phyloP scores from a whole-genome alignment of 2,797 vertebrate genomes.

The Protosalanx chinensis region DNA sequence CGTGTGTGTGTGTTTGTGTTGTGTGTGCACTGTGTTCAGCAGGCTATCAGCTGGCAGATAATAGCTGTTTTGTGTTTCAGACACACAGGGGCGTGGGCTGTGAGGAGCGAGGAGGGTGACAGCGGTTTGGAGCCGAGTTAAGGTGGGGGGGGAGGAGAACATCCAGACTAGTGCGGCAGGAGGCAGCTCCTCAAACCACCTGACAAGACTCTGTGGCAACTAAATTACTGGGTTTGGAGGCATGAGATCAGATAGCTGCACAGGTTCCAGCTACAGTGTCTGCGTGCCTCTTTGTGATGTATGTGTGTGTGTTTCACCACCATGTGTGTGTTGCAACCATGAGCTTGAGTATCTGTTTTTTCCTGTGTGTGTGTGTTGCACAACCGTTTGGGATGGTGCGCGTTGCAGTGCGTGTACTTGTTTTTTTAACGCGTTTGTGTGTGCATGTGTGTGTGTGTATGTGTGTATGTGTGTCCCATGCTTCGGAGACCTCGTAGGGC shows the following conservation, averaged over 20 bases:
- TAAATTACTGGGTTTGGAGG: slow-evolving; percentile 54
- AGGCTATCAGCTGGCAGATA: slow-evolving; percentile 69
- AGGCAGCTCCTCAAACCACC: slow-evolving; percentile 56
- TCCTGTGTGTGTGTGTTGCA: background rate
- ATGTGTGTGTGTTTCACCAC: slow-evolving; percentile 3
- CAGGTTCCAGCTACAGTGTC: slow-evolving; percentile 22
- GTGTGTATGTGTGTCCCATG: background rate
- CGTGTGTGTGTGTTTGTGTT: slow-evolving; percentile 23
- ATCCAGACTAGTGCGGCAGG: slow-evolving; percentile 48
- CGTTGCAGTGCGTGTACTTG: background rate
- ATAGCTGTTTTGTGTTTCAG: slow-evolving; percentile 71
- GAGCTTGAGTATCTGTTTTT: no score
- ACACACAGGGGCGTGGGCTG: slow-evolving; percentile 51
- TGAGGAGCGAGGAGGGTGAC: slow-evolving; percentile 60
- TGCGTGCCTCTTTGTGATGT: slow-evolving; percentile 13
- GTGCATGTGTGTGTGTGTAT: background rate
- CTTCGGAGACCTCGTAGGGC: slow-evolving; percentile 87
- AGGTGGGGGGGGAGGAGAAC: slow-evolving; percentile 52
- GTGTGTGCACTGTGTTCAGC: slow-evolving; percentile 45
- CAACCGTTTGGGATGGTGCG: no score
- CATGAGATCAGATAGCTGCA: slow-evolving; percentile 37
- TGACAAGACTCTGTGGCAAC: slow-evolving; percentile 48
- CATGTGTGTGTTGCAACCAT: no score
- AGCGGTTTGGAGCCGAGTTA: slow-evolving; percentile 69
- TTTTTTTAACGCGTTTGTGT: slow-evolving; percentile 1